phyloP scores from a whole-genome alignment of 2,888 invertebrate species.

The Tethea ocularis region DNA sequence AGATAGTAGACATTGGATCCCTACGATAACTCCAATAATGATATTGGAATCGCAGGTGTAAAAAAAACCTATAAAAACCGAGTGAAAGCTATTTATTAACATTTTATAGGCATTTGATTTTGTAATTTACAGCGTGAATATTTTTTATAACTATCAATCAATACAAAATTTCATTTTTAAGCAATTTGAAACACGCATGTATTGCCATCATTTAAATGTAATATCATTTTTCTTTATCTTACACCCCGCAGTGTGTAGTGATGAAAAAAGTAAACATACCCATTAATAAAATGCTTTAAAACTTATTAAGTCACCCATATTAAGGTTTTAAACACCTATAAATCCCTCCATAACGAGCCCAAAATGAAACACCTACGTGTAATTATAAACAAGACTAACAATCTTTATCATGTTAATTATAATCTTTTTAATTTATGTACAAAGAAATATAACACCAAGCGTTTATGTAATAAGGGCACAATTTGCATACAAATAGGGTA shows the following conservation, averaged over 20 bases:
- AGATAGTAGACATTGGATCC: no score
- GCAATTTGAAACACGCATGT: not conserved
- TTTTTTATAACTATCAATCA: not conserved
- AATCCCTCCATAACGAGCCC: slow-evolving; percentile 28
- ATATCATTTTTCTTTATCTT: not conserved
- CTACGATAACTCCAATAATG: no score
- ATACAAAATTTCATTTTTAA: not conserved
- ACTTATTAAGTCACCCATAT: slow-evolving; percentile 7
- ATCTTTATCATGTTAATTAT: slow-evolving; percentile 30
- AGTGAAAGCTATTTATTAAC: no score
- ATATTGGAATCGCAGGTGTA: no score
- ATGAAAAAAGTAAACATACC: not conserved
- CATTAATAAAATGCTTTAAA: not conserved
- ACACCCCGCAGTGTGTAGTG: not conserved
- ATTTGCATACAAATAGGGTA: slow-evolving; percentile 41
- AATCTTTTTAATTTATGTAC: slow-evolving; percentile 25
- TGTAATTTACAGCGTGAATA: not conserved
- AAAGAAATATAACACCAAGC: slow-evolving; percentile 47
- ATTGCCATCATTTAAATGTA: not conserved
- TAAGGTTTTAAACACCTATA: slow-evolving; percentile 25
- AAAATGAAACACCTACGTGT: slow-evolving; percentile 33
- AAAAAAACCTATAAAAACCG: no score
- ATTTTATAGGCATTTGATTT: no score
- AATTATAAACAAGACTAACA: slow-evolving; percentile 34
- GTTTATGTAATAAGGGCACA: slow-evolving; percentile 40